Percentiles rank a stretch among this genome's conserved stretches.
Conservation (phyloP, 1,140 invertebrate genomes). For the Matsumurasca onukii region DNA sequence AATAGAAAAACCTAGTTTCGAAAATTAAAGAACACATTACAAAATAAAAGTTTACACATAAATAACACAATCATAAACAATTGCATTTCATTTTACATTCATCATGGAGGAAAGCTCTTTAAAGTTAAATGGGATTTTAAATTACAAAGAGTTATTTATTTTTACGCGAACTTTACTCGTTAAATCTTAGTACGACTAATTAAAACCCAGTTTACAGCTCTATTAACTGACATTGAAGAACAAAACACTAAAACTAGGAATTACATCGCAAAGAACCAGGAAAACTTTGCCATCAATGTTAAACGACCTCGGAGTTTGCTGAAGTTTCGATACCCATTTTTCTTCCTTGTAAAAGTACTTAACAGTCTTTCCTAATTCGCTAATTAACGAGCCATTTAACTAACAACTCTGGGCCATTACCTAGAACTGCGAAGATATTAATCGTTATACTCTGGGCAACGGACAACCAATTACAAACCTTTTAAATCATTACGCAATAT, state of each 20-base stretch:
- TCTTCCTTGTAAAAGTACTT: constrained; percentile 9
- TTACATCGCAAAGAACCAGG: not conserved
- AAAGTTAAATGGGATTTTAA: not conserved
- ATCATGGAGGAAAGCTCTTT: not conserved
- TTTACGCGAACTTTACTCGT: not conserved
- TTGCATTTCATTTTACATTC: too few species aligned
- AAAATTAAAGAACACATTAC: too few species aligned
- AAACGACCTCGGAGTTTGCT: too few species aligned
- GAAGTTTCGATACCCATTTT: constrained; percentile 10
- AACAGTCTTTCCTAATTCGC: not conserved
- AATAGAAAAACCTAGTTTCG: too few species aligned
- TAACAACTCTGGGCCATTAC: not conserved
- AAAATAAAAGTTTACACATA: too few species aligned
- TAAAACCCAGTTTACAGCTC: not conserved
- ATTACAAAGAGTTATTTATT: not conserved
- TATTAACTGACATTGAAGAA: not conserved
- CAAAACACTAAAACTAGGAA: not conserved
- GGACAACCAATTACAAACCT: not conserved
- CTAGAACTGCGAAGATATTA: not conserved
- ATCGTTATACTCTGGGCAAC: not conserved
- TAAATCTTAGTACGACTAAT: not conserved
- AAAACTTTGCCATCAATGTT: constrained; percentile 10
- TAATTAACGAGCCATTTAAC: not conserved
- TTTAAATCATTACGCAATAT: not conserved
- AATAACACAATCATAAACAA: too few species aligned